Percentiles rank a stretch among this genome's conserved stretches.
Conservation (phyloP, 2,888 invertebrate species). For the Cremastinae sp. region DNA sequence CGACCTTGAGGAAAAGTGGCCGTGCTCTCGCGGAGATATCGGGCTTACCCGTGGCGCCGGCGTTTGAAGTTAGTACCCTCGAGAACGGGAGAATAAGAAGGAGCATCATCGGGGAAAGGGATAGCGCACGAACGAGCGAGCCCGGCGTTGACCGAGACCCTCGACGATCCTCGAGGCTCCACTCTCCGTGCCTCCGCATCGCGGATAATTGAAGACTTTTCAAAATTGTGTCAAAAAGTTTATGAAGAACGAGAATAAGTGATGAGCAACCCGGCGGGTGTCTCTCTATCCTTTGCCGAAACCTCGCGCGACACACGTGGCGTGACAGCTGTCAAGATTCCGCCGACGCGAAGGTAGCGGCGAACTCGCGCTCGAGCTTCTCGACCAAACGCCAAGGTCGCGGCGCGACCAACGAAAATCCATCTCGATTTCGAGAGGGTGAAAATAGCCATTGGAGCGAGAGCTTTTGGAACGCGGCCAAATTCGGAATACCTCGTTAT, state of each 20-base stretch:
- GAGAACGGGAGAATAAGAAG: slow-evolving; percentile 38
- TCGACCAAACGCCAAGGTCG: slow-evolving; percentile 1
- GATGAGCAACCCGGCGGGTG: too few species aligned
- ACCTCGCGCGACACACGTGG: too few species aligned
- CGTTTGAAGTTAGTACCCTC: slow-evolving; percentile 39
- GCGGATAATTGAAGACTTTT: not conserved
- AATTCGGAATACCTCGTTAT: slow-evolving; percentile 68
- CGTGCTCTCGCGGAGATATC: slow-evolving; percentile 54
- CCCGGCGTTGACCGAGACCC: slow-evolving; percentile 49
- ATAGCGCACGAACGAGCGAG: slow-evolving; percentile 41
- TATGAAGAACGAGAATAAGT: not conserved
- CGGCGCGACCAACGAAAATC: slow-evolving; percentile 18
- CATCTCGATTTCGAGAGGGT: slow-evolving; percentile 36
- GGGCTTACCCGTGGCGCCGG: slow-evolving; percentile 54
- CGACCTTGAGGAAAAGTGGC: slow-evolving; percentile 55
- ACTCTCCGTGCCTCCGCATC: slow-evolving; percentile 32
- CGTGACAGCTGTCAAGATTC: not conserved
- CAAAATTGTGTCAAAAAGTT: not conserved
- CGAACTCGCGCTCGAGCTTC: not conserved
- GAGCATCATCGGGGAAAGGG: slow-evolving; percentile 54
- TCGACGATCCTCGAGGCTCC: slow-evolving; percentile 39
- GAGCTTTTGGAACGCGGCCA: slow-evolving; percentile 66
- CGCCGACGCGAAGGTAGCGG: not conserved
- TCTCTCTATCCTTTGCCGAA: too few species aligned
- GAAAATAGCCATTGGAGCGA: slow-evolving; percentile 25